Base-by-base conservation (phyloP, 2,113 vertebrate species). In the Clupea harengus region DNA sequence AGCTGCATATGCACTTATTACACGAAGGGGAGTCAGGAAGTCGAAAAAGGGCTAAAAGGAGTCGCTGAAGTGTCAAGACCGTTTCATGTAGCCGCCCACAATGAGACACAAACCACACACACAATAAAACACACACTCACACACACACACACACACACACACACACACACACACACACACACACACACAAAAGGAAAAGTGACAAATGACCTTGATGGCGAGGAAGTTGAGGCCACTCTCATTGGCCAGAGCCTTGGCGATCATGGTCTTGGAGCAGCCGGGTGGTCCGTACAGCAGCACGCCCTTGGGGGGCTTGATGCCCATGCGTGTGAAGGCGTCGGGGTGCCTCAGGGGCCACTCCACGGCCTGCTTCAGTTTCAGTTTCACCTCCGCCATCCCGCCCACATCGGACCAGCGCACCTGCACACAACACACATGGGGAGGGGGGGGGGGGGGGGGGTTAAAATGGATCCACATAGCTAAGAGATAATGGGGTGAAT, bases 231-330 rank as follows among this genome's bases (percentile, higher is more conserved):
- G 96, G 0, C 97, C 96, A 67, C 98, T 99, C 92, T 99, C 98
- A 86, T 94, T 97, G 83, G 98, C 98, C 90, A 99, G 91, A 28
- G 98, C 98, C 91, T 99, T 99, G 46, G 98, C 98, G 46, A 99
- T 97, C 97, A 99, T 97, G 83, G 98, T 99, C 93, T 99, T 99
- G 45, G 97, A 99, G 93, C 98, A 99, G n/a, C 98, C 98, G 0
- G 98, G 98, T 6, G 98, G 98, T 3, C 98, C 98, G 0, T 99
- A 99, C 8, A 99, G 95, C 39, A 99, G 96, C 45, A 99, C 94
- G 11, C 98, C 98, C 92, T 95, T 97, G 0, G 98, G 98, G 46
- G 98, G 98, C 88, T 95, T 95, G 91, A 99, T 96, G 1, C 97
- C 98, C 97, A 99, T 97, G 32, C 95, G 95, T 64, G 85, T 90